phyloP scores from a whole-genome alignment of 2,113 vertebrate species.

The Daubentonia madagascariensis region DNA sequence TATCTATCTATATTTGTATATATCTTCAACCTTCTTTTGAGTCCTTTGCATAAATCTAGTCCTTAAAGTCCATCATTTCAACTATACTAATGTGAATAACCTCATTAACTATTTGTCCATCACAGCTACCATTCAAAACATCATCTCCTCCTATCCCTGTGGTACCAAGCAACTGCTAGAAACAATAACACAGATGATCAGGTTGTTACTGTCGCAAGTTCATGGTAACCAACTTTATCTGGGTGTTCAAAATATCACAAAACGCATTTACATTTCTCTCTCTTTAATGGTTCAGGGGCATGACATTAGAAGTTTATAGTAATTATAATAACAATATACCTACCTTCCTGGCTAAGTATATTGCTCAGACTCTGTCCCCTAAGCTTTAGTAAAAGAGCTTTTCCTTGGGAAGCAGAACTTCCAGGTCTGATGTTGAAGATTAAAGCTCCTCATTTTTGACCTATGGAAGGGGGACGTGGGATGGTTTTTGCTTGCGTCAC shows the following conservation, averaged over 20 bases:
- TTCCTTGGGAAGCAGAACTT: neutral
- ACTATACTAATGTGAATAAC: neutral
- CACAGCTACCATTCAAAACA: neutral
- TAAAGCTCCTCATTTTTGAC: neutral
- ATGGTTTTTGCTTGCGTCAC: neutral
- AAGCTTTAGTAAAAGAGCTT: neutral
- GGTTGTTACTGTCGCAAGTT: neutral
- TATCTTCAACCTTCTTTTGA: neutral
- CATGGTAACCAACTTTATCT: neutral
- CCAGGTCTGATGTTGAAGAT: no score
- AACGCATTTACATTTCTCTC: neutral
- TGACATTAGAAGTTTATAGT: neutral
- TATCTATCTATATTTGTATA: no score
- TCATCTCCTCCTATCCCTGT: neutral
- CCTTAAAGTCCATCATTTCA: neutral
- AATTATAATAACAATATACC: neutral
- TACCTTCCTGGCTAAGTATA: neutral
- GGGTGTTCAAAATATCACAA: neutral
- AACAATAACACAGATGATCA: neutral
- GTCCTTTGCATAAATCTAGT: neutral
- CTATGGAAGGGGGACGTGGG: no score
- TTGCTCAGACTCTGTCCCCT: neutral
- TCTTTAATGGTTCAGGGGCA: neutral
- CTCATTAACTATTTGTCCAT: neutral
- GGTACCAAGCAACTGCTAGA: neutral